These are phyloP conservation scores for Chesias legatella DNA, from an alignment of 2,888 invertebrate genomes.

Conservation along the genomic window DNA sequence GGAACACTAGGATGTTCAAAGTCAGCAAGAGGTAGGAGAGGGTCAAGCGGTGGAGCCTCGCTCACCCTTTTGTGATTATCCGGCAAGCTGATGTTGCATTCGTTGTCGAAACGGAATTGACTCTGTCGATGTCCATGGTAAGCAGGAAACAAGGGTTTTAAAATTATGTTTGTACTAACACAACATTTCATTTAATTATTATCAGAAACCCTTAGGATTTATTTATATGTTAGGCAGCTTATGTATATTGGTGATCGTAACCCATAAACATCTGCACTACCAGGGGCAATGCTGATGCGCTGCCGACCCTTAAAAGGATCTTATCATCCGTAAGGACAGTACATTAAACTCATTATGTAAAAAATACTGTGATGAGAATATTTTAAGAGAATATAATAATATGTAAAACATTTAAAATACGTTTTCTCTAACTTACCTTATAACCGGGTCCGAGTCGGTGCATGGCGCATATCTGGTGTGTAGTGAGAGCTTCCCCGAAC, in stretches of 20 bases:
- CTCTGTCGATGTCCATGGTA: slow-evolving; percentile 85
- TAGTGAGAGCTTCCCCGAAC: slow-evolving; percentile 97
- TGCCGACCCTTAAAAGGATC: too few species aligned
- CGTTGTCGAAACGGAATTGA: slow-evolving; percentile 99
- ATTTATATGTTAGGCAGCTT: too few species aligned
- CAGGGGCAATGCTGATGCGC: too few species aligned
- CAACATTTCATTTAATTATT: too few species aligned
- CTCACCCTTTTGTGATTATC: slow-evolving; percentile 99
- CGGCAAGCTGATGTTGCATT: slow-evolving; percentile 97
- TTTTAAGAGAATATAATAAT: too few species aligned
- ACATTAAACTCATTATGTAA: too few species aligned
- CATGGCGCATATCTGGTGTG: slow-evolving; percentile 99
- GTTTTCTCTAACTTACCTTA: slow-evolving; percentile 83
- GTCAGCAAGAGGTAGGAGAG: slow-evolving; percentile 39
- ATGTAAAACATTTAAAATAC: too few species aligned
- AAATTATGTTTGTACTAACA: not conserved
- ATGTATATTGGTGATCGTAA: too few species aligned
- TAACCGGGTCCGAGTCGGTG: slow-evolving; percentile 99
- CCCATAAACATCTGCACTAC: too few species aligned
- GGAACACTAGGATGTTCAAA: slow-evolving; percentile 21
- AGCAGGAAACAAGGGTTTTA: slow-evolving; percentile 53
- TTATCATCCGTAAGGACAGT: too few species aligned
- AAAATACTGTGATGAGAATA: too few species aligned
- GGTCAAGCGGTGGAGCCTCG: slow-evolving; percentile 77
- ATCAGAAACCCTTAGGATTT: too few species aligned